Evolutionary conservation across 2,113 vertebrate species (phyloP), one percentile per base, ranked within the genome.

Genomic region (Dryoscopus gambensis): DNA sequence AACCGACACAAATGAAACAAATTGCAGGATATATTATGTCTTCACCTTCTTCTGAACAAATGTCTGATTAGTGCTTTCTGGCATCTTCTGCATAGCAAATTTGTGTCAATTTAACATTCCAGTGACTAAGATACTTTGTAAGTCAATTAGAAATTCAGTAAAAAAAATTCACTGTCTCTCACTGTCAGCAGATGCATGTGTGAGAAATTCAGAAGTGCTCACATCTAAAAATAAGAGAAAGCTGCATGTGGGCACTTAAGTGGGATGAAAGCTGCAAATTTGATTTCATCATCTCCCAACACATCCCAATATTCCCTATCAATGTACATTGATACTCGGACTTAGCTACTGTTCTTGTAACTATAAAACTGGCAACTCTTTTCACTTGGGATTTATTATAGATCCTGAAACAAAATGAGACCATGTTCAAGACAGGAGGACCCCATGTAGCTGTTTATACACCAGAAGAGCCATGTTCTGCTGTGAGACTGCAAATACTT

Each of bases 71-170:
- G 92, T 42, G 49, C 47, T 69, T 95, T 80, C 70, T 93, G 93
- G 47, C 63, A 92, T 89, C 68, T 81, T 79, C 24, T 47, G 35
- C 57, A 69, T 19, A 74, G 76, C 0, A 0, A 93, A 76, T 91
- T 95, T 79, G 80, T 67, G 78, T 55, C 67, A 81, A 30, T 85
- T 94, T 89, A 93, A 78, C 55, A 95, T 84, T 88, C 84, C 47
- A 73, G 62, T 69, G 73, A 92, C 67, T 88, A 84, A 89, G 57
- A 60, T 27, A 46, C 40, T 90, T 84, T 82, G 49, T 47, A 95
- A 13, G 23, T 79, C 57, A 88, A 90, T 93, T 94, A 88, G 78
- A 95, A 86, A 90, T 70, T 73, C 37, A 86, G 22, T 71, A 4
- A 78, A 92, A 96, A 96, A 87, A 78, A 59, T 1, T 33, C 39